These are phyloP conservation scores for Chironomus tepperi DNA, from an alignment of 1,140 invertebrate genomes.

Conservation along the genomic window DNA sequence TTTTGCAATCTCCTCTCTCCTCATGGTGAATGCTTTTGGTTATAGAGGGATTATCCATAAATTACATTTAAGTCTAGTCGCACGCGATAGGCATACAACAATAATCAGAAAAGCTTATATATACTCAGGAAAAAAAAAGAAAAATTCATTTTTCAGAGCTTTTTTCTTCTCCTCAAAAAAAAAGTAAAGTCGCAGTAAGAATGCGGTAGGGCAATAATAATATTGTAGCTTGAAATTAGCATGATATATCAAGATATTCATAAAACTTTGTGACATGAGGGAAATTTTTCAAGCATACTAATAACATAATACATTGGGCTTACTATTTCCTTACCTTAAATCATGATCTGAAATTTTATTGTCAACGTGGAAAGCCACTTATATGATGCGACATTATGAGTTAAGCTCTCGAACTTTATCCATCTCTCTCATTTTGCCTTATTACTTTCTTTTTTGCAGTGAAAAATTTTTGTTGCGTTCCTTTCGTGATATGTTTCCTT, in stretches of 20 bases:
- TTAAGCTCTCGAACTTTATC: not conserved
- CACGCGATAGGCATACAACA: too few relatives aligned
- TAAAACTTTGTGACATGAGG: not conserved
- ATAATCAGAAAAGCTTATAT: too few relatives aligned
- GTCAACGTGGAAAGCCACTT: not conserved
- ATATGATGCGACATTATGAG: constrained; percentile 12
- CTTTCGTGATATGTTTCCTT: not conserved
- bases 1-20: too few relatives aligned
- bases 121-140: not conserved
- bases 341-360: not conserved
- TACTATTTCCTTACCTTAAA: not conserved
- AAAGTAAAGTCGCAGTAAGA: too few relatives aligned
- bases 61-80: not conserved
- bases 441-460: not conserved
- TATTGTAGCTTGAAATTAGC: too few relatives aligned
- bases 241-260: too few relatives aligned
- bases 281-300: not conserved
- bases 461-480: not conserved
- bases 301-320: too few relatives aligned
- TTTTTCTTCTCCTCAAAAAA: not conserved
- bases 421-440: not conserved
- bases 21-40: not conserved
- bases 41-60: constrained; percentile 13
- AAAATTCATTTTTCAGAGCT: not conserved
- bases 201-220: too few relatives aligned